Evolutionary conservation across 2,797 vertebrate species (phyloP).

Genomic region (Macropus fuliginosus): DNA sequence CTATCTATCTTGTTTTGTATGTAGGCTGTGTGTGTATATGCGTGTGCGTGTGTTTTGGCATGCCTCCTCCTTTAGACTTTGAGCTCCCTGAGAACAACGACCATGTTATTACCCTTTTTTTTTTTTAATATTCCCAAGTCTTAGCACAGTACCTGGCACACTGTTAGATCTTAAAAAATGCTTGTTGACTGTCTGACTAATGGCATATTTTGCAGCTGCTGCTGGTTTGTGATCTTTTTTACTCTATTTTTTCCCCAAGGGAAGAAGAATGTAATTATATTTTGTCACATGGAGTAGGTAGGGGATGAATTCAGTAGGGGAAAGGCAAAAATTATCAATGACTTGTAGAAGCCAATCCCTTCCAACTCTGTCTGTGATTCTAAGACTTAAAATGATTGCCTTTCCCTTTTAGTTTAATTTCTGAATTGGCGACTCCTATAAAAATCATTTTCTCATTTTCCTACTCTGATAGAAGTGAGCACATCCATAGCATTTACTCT

Average conservation of each 20-base stretch:
- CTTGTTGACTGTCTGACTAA: neutral
- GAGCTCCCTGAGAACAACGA: neutral
- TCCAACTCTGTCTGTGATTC: neutral
- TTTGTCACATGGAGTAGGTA: slow-evolving; percentile 44
- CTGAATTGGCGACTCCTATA: neutral
- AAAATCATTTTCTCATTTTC: slow-evolving; percentile 39
- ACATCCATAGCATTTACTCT: slow-evolving; percentile 12
- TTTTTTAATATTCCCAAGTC: neutral
- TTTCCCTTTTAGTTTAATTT: slow-evolving; percentile 35
- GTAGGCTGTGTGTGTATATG: too few species aligned
- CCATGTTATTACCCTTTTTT: neutral
- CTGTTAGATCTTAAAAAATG: neutral
- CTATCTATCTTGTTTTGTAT: neutral
- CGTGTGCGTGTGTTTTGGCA: neutral
- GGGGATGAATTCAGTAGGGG: slow-evolving; percentile 23
- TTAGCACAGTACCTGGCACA: neutral
- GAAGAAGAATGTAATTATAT: slow-evolving; percentile 26
- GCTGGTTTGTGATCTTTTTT: slow-evolving; percentile 28
- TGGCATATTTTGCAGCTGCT: slow-evolving; percentile 35
- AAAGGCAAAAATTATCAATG: slow-evolving; percentile 33
- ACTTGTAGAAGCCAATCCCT: neutral
- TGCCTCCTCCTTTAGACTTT: neutral
- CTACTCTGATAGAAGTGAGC: neutral
- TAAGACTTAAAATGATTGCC: neutral
- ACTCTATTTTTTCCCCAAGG: neutral